A percentile compares a stretch with the other conserved stretches of the same genome.
Conservation (phyloP, 2,888 invertebrate genomes). For the Stenodera caucasica region DNA sequence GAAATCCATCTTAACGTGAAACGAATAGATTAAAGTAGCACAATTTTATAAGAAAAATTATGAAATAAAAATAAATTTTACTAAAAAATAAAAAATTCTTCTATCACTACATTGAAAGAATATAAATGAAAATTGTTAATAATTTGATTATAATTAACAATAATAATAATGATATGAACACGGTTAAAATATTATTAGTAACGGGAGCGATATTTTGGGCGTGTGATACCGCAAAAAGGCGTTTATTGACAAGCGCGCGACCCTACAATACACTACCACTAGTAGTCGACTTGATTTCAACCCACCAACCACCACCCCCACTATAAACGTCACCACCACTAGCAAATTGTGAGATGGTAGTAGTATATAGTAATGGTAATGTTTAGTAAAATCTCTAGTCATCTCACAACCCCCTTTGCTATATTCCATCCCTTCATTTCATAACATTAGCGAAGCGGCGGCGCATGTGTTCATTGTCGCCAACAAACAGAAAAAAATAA, state of each 20-base stretch:
- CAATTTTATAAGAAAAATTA: background rate
- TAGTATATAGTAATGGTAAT: conserved; percentile 12
- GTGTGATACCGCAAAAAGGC: conserved; percentile 48
- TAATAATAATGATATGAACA: conserved; percentile 17
- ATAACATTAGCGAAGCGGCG: conserved; percentile 20
- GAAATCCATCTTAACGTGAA: conserved; percentile 39
- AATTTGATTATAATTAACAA: conserved; percentile 11
- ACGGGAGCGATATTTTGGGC: conserved; percentile 33
- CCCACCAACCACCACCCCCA: conserved; percentile 52
- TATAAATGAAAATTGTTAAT: background rate
- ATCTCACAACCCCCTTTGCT: background rate
- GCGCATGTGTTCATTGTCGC: conserved; percentile 25
- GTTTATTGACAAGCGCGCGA: conserved; percentile 53
- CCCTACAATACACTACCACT: conserved; percentile 48
- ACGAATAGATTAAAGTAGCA: background rate
- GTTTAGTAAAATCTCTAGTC: conserved; percentile 3
- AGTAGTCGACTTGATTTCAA: conserved; percentile 41
- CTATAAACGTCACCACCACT: conserved; percentile 29
- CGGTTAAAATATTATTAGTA: conserved; percentile 1
- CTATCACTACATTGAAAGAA: background rate
- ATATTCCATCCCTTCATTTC: background rate
- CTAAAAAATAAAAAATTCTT: conserved; percentile 4
- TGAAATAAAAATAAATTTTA: background rate
- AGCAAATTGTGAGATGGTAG: conserved; percentile 22
- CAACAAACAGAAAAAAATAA: background rate